Base-by-base conservation (phyloP, 2,888 invertebrate species). In the Formica aserva region DNA sequence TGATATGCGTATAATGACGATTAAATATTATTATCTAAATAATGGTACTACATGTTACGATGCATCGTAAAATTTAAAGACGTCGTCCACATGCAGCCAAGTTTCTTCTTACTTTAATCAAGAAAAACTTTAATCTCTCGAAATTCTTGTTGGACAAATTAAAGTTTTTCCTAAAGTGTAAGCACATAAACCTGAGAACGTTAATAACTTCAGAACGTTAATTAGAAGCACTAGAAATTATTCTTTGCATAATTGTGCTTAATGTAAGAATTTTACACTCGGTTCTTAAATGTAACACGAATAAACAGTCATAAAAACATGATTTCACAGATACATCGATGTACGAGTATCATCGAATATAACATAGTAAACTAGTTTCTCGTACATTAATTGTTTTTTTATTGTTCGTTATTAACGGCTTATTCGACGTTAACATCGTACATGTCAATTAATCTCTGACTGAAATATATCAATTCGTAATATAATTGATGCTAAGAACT, bases 251-350 rank as follows among this genome's bases (percentile, higher is more conserved):
- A 57, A 69, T 77, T 38, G 29, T 22, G 9, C 18, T 75, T n/a
- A 55, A 67, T 6, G 41, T 71, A 41, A 71, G 15, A 69, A 41
- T 57, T 78, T 77, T 57, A 71, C 41, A 69, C 11, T 45, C 1
- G 1, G 6, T 69, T 71, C 29, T 41, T n/a, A 55, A 69, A 77
- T 41, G 35, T 38, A 67, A 29, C 38, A 77, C 29, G 29, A 76
- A 52, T 35, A 76, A 13, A 38, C 52, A 41, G 29, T 29, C 26
- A 55, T 55, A 11, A 9, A 29, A 45, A 35, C 71, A 45, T 60
- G 81, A 77, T 77, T 67, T 77, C 29, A 55, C 84, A 60, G 67
- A 45, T 57, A 48, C 29, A 38, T 32, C 35, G 22, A 69, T 55
- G 67, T 55, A 67, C 26, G n/a, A 29, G 29, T 57, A 15, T 22